Evolutionary conservation across 2,888 invertebrate genomes (phyloP), one percentile per base, ranked within the genome.

Genomic region (Yponomeuta plumbellus): DNA sequence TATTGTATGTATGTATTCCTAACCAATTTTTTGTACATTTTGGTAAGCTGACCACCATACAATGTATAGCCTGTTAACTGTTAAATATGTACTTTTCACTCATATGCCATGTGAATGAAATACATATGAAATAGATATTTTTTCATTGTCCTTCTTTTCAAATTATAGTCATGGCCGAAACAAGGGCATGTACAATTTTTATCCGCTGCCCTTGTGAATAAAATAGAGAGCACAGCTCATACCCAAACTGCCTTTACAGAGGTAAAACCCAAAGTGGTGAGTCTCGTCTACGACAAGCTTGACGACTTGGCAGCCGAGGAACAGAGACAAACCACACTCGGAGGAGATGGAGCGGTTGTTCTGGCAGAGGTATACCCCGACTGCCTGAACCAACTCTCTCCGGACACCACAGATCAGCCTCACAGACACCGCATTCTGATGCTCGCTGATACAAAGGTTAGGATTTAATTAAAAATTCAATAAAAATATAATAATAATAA

Each of bases 361-460:
- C 81, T 95, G 13, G 91, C 93, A 0, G 94, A 94, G 72, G 89
- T 94, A 76, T 95, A 93, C 78, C 94, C 94, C 0, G 92, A 92
- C 74, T 94, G 94, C 62, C 84, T 92, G 66, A 93, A 93, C 82
- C 83, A 92, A 62, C 87, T 92, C 56, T 92, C 89, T 8, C 88
- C 89, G 0, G 91, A 92, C 66, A 92, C 92, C 11, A 88, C 92
- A 0, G 92, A 92, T 68, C 91, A 92, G 68, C 91, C 90, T 1
- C 89, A 92, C 66, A 75, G 76, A 1, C 93, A 93, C 67, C 88
- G 92, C 67, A 92, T 94, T 74, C 80, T 95, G 22, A 94, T 94
- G 85, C 85, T 95, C 8, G 94, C 94, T 22, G 94, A 95, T 79
- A 93, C 93, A 58, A 92, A 92, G 75, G 93, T 93, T 76, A 78